These are phyloP conservation scores for Anodontia alba DNA, from an alignment of 2,888 invertebrate genomes.

Conservation along the genomic window DNA sequence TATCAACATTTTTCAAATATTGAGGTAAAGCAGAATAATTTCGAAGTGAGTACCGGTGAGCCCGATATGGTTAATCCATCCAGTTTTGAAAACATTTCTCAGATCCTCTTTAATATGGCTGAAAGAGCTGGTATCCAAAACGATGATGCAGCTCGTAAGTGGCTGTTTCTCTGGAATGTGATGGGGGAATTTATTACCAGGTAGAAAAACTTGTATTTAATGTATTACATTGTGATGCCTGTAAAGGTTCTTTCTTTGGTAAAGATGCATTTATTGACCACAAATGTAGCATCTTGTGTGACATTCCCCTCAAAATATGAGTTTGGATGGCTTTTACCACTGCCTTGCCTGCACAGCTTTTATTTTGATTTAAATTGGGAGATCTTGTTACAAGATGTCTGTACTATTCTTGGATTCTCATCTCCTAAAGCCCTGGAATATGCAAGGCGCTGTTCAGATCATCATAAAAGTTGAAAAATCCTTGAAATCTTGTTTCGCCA, in stretches of 20 bases:
- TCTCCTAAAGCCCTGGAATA: slow-evolving; percentile 35
- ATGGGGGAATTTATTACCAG: slow-evolving; percentile 9
- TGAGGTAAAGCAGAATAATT: neutral
- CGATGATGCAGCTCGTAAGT: neutral
- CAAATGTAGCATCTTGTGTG: slow-evolving; percentile 26
- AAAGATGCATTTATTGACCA: slow-evolving; percentile 21
- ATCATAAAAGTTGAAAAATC: slow-evolving; percentile 33
- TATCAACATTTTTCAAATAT: slow-evolving; percentile 19
- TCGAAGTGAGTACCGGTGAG: slow-evolving; percentile 14
- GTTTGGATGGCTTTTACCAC: slow-evolving; percentile 42
- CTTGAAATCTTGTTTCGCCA: slow-evolving; percentile 31
- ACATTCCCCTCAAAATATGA: slow-evolving; percentile 22
- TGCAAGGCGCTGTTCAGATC: slow-evolving; percentile 27
- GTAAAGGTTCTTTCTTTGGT: slow-evolving; percentile 7
- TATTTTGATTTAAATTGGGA: slow-evolving; percentile 42
- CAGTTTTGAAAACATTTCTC: slow-evolving; percentile 40
- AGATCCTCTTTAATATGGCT: slow-evolving; percentile 26
- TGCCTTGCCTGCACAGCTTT: slow-evolving; percentile 33
- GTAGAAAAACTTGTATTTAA: slow-evolving; percentile 19
- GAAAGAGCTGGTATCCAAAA: slow-evolving; percentile 23
- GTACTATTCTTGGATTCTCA: slow-evolving; percentile 25
- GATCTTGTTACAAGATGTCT: slow-evolving; percentile 30
- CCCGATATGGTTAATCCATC: slow-evolving; percentile 26
- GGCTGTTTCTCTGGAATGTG: slow-evolving; percentile 16
- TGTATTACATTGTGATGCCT: slow-evolving; percentile 20